Evolutionary conservation across 1,140 invertebrate species (phyloP), one percentile per base, ranked within the genome.

Genomic region (Forficula auricularia): DNA sequence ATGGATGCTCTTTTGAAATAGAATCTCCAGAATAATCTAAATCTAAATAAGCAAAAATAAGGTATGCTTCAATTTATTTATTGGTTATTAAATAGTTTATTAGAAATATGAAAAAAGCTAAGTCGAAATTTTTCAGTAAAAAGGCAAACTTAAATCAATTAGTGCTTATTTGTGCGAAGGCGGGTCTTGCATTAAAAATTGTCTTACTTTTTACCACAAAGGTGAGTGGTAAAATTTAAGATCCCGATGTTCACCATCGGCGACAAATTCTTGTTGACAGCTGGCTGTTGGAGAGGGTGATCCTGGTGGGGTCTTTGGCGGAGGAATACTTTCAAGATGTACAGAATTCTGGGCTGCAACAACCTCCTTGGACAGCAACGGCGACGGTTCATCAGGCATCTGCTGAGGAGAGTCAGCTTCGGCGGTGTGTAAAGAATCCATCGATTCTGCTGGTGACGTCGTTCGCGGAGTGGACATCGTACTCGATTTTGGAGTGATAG

Each of bases 171-270:
- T 27, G 22, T 27, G 22, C 22, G 22, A 27, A 27, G 22, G 22
- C 22, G 22, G 4, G 22, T 27, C 22, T 27, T 27, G 10, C 4
- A 27, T 6, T 6, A 27, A 27, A 27, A 27, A 27, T 6, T 27
- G n/a, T 27, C 22, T 27, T 27, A 6, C 4, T 27, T 27, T 55
- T 52, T 62, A 64, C 62, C 62, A 64, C 31, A 64, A 50, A 33
- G 62, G 61, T 0, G 61, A 64, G 33, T 64, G 61, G 41, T 64
- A 63, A 50, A 64, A 64, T 48, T 64, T 64, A 2, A 64, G 53
- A 51, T 64, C 61, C 13, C 63, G 47, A 42, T 62, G 59, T 19
- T 49, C 54, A 15, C 52, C 48, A 15, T 50, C 50, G 14, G 50
- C 46, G 2, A 47, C 39, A 12, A 59, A 52, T 52, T 62, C 60